Evolutionary conservation across 2,113 vertebrate species (phyloP), one percentile per base, ranked within the genome.

Genomic region (Archocentrus centrarchus): DNA sequence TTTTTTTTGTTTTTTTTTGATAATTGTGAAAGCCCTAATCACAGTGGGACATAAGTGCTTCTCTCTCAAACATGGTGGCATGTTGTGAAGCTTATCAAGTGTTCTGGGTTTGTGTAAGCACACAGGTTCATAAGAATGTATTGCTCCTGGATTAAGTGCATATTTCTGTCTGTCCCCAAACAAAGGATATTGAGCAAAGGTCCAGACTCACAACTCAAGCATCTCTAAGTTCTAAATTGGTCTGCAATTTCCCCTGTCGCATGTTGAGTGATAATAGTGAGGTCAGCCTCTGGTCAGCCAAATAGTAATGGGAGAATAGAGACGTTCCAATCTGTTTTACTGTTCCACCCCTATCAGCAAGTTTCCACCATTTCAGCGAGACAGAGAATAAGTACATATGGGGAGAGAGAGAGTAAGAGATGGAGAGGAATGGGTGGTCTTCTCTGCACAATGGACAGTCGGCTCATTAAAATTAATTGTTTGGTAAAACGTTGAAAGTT

Each of bases 271-370:
- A 93, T 91, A 91, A 91, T 81, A 61, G 75, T 63, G 91, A 91
- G 87, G 88, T 91, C 90, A 93, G 87, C 90, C 81, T 91, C 87
- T 91, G 89, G 90, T 94, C 92, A 93, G 92, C 89, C 89, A 90
- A 90, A 94, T 85, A 89, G 92, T 91, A 90, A 89, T 90, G 87
- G 86, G 88, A 86, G 83, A 85, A 88, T 35, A 59, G 83, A 90
- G 81, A 91, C 60, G 79, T 82, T 85, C 73, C 90, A 91, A 93
- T 94, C 88, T 92, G 92, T 92, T 91, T 92, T 84, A 91, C 86
- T 89, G 88, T 92, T 89, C 62, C 87, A 75, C 79, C 87, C 85
- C 84, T 87, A 90, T 94, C 92, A 94, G 94, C 92, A 92, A 81
- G 84, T 86, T 93, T 81, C 57, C 53, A 80, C 86, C 80, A 59